phyloP scores from a whole-genome alignment of 2,113 vertebrate genomes.

The Madoqua kirkii region DNA sequence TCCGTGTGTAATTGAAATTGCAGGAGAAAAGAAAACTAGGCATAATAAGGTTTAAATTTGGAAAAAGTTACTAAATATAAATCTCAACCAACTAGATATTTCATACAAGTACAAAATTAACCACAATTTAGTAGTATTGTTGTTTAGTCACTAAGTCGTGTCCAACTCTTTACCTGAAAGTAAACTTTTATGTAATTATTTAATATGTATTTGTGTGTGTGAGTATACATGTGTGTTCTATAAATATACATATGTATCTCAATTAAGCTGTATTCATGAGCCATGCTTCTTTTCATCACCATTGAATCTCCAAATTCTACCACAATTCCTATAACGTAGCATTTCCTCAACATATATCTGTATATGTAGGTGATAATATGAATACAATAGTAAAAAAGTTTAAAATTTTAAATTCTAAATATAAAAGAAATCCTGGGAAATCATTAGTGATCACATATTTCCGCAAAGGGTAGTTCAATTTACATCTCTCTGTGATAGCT shows the following conservation, averaged over 20 bases:
- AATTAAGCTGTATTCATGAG: neutral
- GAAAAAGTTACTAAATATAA: neutral
- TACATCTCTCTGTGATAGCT: conserved; percentile 1
- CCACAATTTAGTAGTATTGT: neutral
- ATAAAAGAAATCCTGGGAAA: conserved; percentile 39
- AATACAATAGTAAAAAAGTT: neutral
- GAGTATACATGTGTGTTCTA: neutral
- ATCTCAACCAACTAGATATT: neutral
- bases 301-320: neutral
- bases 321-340: neutral
- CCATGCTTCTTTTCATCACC: neutral
- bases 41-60: neutral
- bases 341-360: neutral
- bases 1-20: neutral
- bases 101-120: neutral
- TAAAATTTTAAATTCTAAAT: neutral
- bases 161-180: neutral
- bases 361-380: neutral
- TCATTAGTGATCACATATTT: neutral
- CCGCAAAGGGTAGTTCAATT: conserved; percentile 19
- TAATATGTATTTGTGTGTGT: neutral
- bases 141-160: neutral
- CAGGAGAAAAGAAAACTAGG: neutral
- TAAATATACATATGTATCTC: neutral
- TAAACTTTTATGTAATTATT: conserved; percentile 24